Evolutionary conservation across 2,113 vertebrate species (phyloP), one percentile per base, ranked within the genome.

Genomic region (Oncorhynchus nerka): DNA sequence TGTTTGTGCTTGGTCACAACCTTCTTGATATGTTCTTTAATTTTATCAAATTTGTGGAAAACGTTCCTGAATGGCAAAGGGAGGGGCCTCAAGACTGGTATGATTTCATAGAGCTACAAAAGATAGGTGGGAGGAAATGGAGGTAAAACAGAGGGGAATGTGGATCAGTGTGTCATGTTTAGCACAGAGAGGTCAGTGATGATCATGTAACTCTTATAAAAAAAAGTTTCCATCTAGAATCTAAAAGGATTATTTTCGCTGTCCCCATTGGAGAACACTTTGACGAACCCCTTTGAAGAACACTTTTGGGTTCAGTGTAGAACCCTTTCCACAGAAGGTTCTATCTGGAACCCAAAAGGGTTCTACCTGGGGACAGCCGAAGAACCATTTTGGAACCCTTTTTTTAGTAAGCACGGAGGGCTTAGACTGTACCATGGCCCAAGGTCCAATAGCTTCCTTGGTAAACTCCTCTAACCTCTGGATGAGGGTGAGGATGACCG

Each of bases 391-490:
- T 45, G 39, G 39, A 45, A 45, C 39, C 9, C 9, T 45, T 45
- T 34, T 34, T 45, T 45, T 12, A 45, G 39, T 45, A 45, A 45
- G 9, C 39, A 55, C 19, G 16, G 51, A 45, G 51, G 51, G 51
- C 51, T 48, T 59, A 9, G 6, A 62, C 19, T 24, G 19, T 62
- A 88, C 90, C 87, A 87, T 89, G 5, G 77, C 78, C 86, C 89
- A 90, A 0, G 89, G 80, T 12, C 91, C 88, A 71, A 92, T 89
- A 4, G 57, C 3, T 6, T 94, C 70, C 0, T 83, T 61, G 0
- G 87, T 75, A 3, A 15, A 34, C 66, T 71, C 84, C 39, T 45
- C 13, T 5, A 89, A 34, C 4, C 75, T 0, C 3, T 71, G 9
- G 55, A 89, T 28, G 51, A 92, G 55, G 1, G 1, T 16, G 51